Base-by-base conservation (phyloP, 2,113 vertebrate species). In the Arenaria interpres region DNA sequence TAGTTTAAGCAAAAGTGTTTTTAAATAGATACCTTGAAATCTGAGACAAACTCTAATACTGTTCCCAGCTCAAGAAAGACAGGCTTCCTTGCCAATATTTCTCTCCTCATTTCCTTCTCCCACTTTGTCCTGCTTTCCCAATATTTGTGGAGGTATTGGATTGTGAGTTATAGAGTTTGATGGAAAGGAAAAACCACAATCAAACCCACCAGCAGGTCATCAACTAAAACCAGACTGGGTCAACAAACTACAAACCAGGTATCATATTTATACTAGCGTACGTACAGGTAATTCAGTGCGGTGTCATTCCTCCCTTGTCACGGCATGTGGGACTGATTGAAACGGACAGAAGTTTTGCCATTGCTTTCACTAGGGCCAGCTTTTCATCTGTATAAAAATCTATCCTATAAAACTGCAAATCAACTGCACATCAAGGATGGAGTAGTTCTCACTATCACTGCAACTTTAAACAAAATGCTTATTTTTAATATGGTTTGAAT, bases 181-280 rank as follows among this genome's bases (percentile, higher is more conserved):
- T 82, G 94, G 89, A 93, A 93, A 97, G 62, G 45, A 76, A 87
- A 97, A 96, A 79, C 81, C 91, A 91, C 89, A 96, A 76, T 96
- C 81, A 92, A 95, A 89, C 48, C 74, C 84, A 76, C 86, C 5
- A 0, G 84, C 80, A 96, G 77, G 84, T 93, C 96, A 95, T 96
- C 89, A 92, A 50, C 69, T 89, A 81, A 69, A 91, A 45, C 53
- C 77, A 92, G 74, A 54, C 37, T 66, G 79, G 87, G 80, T 96
- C 78, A 93, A 74, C 75, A 96, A 95, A 73, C 78, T 82, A 45
- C 76, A 91, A 77, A 66, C 56, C 57, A 71, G 76, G 81, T 91
- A 96, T 96, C 87, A 59, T 85, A 89, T 93, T 73, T 80, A 97
- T 87, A 59, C 46, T 5, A 68, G 75, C 1, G 3, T 69, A 85